Evolutionary conservation across 2,797 vertebrate genomes (phyloP).

Genomic region (Epinephelus malabaricus): DNA sequence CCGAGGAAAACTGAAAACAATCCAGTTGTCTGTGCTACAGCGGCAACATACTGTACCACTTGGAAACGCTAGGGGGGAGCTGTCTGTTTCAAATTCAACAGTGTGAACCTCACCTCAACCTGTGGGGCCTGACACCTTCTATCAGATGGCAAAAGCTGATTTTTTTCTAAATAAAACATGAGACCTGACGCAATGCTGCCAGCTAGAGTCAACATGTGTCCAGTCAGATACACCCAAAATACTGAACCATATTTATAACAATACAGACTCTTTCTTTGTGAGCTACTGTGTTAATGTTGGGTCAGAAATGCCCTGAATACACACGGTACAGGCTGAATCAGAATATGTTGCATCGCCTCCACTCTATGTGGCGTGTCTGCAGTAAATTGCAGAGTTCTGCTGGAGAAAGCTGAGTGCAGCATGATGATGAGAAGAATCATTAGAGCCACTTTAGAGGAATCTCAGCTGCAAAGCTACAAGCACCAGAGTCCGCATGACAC

Average conservation of each 20-base stretch:
- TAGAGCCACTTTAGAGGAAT: constrained; percentile 43
- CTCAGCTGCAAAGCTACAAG: constrained; percentile 43
- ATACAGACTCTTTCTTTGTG: neutral
- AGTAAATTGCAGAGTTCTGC: constrained; percentile 25
- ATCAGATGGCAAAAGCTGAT: neutral
- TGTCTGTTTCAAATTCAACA: neutral
- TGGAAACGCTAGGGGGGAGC: too few species aligned
- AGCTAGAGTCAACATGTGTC: neutral
- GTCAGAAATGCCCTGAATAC: neutral
- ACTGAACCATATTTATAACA: neutral
- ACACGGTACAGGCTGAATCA: neutral
- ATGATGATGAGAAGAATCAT: constrained; percentile 49
- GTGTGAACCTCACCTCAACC: neutral
- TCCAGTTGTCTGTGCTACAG: too few species aligned
- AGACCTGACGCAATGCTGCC: too few species aligned
- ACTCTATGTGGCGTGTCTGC: neutral
- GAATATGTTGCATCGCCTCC: neutral
- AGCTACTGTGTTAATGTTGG: neutral
- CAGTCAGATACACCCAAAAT: neutral
- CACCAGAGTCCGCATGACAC: constrained; percentile 32
- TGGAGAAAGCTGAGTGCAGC: constrained; percentile 22
- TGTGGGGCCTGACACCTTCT: neutral
- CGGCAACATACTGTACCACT: too few species aligned
- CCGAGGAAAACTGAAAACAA: too few species aligned
- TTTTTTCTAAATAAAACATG: constrained; percentile 4